Conservation (phyloP, 2,113 vertebrate genomes). For the Calyptomena viridis region DNA sequence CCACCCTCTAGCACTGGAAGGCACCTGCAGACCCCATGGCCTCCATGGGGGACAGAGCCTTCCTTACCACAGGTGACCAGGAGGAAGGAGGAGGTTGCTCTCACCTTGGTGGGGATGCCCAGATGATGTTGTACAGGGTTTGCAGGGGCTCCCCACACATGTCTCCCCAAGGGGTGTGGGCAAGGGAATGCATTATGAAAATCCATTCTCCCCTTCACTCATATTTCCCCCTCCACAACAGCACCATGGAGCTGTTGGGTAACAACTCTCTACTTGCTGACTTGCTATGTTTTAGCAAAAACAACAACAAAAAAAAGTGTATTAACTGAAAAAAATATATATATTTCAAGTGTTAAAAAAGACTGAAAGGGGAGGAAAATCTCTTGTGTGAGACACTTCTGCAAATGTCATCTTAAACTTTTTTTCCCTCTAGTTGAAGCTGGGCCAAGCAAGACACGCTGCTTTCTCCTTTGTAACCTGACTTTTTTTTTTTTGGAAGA, state of each 20-base stretch:
- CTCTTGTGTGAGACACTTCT: slow-evolving; percentile 42
- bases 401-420: slow-evolving; percentile 41
- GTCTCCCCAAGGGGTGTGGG: not conserved
- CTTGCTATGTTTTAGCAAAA: slow-evolving; percentile 81
- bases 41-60: not conserved
- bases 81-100: not conserved
- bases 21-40: not conserved
- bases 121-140: accelerated
- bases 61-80: not conserved
- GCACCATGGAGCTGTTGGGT: not conserved
- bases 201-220: not conserved
- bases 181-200: not conserved
- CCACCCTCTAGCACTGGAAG: not conserved
- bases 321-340: slow-evolving; percentile 46
- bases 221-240: not conserved
- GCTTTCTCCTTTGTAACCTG: slow-evolving; percentile 67
- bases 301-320: not conserved
- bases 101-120: not conserved
- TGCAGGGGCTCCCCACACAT: not conserved
- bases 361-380: slow-evolving; percentile 12
- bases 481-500: not conserved
- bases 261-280: slow-evolving; percentile 60
- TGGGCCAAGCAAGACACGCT: slow-evolving; percentile 40
- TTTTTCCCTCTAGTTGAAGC: slow-evolving; percentile 11
- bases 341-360: slow-evolving; percentile 33